Conservation (phyloP, 1,140 invertebrate genomes). For the Tribolium castaneum region DNA sequence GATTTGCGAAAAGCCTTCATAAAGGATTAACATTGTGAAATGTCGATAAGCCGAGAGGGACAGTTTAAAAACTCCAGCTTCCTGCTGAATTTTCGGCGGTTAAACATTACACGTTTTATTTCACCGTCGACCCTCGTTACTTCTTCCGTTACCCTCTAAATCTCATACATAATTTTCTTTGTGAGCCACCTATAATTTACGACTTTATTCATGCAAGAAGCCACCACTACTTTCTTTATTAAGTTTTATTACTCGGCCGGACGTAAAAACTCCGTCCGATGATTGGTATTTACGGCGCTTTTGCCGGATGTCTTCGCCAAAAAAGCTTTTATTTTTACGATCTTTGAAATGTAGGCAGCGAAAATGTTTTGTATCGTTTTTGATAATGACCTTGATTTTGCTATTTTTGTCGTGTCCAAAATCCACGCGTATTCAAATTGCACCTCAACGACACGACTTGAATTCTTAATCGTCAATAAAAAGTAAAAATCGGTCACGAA, state of each 20-base stretch:
- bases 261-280: background rate
- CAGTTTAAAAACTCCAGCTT: conserved; percentile 2
- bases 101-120: conserved; percentile 40
- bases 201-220: conserved; percentile 33
- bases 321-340: background rate
- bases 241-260: conserved; percentile 17
- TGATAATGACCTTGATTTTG: too few species aligned
- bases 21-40: conserved; percentile 39
- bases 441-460: background rate
- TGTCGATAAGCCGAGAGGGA: conserved; percentile 14
- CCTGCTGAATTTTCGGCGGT: background rate
- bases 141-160: conserved; percentile 26
- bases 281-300: conserved; percentile 13
- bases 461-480: background rate
- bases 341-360: too few species aligned
- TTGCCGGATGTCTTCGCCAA: background rate
- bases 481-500: background rate
- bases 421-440: background rate
- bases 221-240: conserved; percentile 19
- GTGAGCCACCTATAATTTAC: conserved; percentile 37
- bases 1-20: conserved; percentile 23
- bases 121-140: conserved; percentile 35
- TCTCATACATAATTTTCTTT: conserved; percentile 44
- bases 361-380: background rate
- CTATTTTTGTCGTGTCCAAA: too few species aligned